phyloP scores from a whole-genome alignment of 2,113 vertebrate species.

The Nothoprocta pentlandii region DNA sequence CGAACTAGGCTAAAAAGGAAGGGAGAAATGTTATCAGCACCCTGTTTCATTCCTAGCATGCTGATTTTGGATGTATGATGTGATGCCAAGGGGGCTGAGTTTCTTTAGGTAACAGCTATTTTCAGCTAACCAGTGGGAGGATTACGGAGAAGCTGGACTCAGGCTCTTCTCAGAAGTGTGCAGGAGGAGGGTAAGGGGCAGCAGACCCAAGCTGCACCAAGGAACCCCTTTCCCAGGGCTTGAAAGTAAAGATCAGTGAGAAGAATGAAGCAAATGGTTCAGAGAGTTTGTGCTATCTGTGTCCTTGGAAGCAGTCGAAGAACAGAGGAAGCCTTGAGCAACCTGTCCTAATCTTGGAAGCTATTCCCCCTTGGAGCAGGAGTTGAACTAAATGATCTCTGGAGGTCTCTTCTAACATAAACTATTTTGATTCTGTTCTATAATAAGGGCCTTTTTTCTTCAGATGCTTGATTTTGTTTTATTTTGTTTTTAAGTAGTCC shows the following conservation, averaged over 20 bases:
- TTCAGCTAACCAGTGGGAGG: neutral
- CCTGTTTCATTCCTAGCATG: neutral
- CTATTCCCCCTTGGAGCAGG: neutral
- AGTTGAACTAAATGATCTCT: neutral
- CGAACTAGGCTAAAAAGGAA: neutral
- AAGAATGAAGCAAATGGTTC: neutral
- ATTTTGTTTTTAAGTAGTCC: neutral
- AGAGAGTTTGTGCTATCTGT: neutral
- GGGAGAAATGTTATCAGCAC: neutral
- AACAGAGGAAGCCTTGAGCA: neutral
- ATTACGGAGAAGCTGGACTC: neutral
- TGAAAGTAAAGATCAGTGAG: neutral
- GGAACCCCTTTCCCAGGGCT: neutral
- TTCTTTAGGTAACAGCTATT: neutral
- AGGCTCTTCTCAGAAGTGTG: neutral
- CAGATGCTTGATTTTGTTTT: neutral
- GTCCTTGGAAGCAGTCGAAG: neutral
- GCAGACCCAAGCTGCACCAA: neutral
- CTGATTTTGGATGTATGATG: neutral
- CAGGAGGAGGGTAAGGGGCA: neutral
- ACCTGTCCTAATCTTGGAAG: neutral
- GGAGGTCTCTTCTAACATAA: neutral
- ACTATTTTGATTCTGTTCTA: neutral
- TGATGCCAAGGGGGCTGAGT: neutral
- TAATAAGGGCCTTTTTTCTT: neutral